phyloP scores from a whole-genome alignment of 2,113 vertebrate genomes.

The Micronycteris hirsuta region DNA sequence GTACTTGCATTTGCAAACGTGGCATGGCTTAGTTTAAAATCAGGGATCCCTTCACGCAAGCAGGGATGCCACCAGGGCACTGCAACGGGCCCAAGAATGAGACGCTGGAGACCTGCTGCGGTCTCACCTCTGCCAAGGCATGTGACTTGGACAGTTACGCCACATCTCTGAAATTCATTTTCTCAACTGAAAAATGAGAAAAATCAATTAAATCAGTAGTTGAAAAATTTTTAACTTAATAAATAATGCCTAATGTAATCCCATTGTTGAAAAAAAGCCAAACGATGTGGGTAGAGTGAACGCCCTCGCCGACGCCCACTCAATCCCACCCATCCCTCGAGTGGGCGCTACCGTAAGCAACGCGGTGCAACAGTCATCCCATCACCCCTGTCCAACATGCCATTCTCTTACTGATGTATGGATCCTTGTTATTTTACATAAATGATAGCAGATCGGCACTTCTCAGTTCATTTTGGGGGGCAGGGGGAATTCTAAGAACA shows the following conservation, averaged over 20 bases:
- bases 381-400: not conserved
- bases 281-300: not conserved
- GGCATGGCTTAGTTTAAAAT: not conserved
- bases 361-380: not conserved
- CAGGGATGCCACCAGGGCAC: not conserved
- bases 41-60: not conserved
- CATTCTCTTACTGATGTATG: not conserved
- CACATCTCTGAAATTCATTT: not conserved
- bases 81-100: fast-evolving
- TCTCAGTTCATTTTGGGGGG: not conserved
- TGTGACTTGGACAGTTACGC: not conserved
- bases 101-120: not conserved
- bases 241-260: not conserved
- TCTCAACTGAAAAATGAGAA: not conserved
- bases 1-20: not conserved
- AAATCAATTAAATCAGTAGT: not conserved
- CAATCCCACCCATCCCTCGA: fast-evolving
- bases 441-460: not conserved
- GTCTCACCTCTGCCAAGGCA: not conserved
- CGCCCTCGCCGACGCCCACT: fast-evolving
- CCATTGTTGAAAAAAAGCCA: not conserved
- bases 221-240: not conserved
- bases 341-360: not conserved
- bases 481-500: not conserved
- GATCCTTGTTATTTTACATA: not conserved